Base-by-base conservation (phyloP, 1,140 invertebrate species). In the Lasaia peninsularis region DNA sequence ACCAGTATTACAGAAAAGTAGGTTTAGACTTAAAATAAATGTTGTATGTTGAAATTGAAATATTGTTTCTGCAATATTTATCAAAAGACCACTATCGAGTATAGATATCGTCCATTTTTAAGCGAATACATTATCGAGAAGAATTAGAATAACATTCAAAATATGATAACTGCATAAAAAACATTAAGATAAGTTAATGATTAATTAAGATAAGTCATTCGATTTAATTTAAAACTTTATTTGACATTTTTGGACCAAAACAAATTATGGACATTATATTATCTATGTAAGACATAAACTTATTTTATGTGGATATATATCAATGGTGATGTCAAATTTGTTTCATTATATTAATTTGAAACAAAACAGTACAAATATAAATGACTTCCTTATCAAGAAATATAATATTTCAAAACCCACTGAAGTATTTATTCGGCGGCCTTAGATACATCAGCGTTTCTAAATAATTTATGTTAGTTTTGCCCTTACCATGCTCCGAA, bases 351-450 rank as follows among this genome's bases (percentile, higher is more conserved):
- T 44, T 44, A 44, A 44, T 20, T 44, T 44, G 18, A 44, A 40
- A 40, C 37, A 40, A 40, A 40, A 44, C 40, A 20, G 40, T 20
- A 4, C 40, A 18, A 11, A 44, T 44, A 44, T 44, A 20, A 44
- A 44, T 20, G 16, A 44, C 40, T 44, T 44, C 40, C 40, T 44
- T 44, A 44, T 44, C 40, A 18, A 44, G 40, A 44, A 44, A 44
- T 18, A 20, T 20, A 44, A 44, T 44, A 44, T 44, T 44, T 44
- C 40, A 44, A 44, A 44, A 9, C 40, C 16, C 40, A 20, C 18
- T 44, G 40, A 20, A 44, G 18, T 44, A 44, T 44, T 44, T 20
- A 44, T 44, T 44, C 18, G 40, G 18, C 16, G 40, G 40, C 18
- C 40, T 20, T 44, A 44, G 40, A 44, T 44, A 11, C 40, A 44